phyloP scores from a whole-genome alignment of 2,113 vertebrate species.

The Corvus hawaiiensis region DNA sequence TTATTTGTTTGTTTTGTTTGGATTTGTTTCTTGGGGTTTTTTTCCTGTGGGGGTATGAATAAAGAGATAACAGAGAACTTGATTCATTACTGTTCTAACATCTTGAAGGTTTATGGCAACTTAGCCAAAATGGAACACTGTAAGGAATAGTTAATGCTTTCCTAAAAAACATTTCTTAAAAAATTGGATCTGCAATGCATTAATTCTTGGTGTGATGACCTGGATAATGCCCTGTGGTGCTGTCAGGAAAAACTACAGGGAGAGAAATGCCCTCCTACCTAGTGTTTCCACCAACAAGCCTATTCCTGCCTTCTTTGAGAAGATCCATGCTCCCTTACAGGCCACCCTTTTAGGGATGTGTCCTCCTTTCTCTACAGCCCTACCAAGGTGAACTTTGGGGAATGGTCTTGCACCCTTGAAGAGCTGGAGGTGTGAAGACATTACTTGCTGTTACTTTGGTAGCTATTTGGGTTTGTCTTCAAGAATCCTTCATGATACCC shows the following conservation, averaged over 20 bases:
- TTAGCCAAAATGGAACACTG: not conserved
- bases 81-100: not conserved
- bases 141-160: not conserved
- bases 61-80: not conserved
- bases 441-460: not conserved
- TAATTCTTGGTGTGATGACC: not conserved
- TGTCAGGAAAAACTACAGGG: not conserved
- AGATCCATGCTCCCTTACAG: not conserved
- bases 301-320: not conserved
- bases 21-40: not conserved
- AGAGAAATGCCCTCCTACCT: not conserved
- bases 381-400: fast-evolving
- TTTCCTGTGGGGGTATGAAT: fast-evolving
- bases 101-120: not conserved
- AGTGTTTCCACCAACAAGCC: not conserved
- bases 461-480: not conserved
- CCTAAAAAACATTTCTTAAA: not conserved
- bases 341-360: fast-evolving
- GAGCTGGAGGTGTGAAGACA: not conserved
- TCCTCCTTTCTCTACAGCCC: not conserved
- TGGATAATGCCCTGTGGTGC: not conserved
- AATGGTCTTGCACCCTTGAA: not conserved
- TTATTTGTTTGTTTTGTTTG: not conserved
- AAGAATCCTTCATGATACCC: not conserved
- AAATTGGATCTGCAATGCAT: not conserved